Conservation (phyloP, 2,113 vertebrate genomes). For the Platichthys flesus region DNA sequence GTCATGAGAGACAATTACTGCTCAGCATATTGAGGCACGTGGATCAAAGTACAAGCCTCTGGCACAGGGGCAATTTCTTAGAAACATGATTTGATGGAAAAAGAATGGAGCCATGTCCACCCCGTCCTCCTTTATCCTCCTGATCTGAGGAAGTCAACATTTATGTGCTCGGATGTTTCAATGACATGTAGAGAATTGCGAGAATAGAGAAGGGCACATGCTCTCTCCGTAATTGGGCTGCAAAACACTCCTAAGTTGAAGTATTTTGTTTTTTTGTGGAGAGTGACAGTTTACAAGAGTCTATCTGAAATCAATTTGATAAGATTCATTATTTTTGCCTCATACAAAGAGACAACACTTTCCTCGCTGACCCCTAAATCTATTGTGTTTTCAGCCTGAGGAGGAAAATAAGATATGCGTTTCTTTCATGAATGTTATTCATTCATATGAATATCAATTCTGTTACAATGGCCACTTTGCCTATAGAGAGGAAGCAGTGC, state of each 20-base stretch:
- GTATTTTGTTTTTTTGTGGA: conserved; percentile 33
- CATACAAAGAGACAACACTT: background rate
- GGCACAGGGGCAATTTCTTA: conserved; percentile 3
- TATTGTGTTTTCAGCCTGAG: background rate
- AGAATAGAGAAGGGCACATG: background rate
- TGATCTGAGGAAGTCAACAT: background rate
- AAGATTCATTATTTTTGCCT: conserved; percentile 2
- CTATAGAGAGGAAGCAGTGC: background rate
- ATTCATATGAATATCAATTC: too few species aligned
- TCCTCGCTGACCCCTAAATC: conserved; percentile 3
- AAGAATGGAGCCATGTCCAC: background rate
- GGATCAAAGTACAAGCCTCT: background rate
- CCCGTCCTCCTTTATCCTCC: background rate
- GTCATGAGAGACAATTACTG: conserved; percentile 18
- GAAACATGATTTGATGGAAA: conserved; percentile 1
- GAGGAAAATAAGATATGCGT: background rate
- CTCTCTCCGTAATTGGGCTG: background rate
- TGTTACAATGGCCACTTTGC: too few species aligned
- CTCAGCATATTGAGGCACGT: background rate
- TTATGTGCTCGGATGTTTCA: conserved; percentile 7
- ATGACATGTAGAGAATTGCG: background rate
- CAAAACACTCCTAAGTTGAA: conserved; percentile 10
- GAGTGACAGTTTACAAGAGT: background rate
- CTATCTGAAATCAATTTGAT: conserved; percentile 6
- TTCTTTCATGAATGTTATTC: background rate